Base-by-base conservation (phyloP, 2,888 invertebrate species). In the Ophioninae sp. region DNA sequence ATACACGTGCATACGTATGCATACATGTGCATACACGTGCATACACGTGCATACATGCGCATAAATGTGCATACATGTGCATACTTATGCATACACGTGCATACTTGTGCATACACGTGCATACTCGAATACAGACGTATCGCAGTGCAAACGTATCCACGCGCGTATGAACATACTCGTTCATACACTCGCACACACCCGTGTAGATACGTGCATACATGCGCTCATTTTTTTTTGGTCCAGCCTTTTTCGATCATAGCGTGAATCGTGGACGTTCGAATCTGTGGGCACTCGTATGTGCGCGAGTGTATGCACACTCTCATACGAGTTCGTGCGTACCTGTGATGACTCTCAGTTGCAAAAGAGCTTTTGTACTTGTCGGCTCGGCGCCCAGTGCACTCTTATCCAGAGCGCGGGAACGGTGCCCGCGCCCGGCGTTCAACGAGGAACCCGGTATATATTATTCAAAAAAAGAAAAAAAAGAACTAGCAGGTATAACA, bases 281-380 rank as follows among this genome's bases (percentile, higher is more conserved):
- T 7, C 64, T 30, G n/a, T n/a, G n/a, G n/a, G 13, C 17, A 57
- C n/a, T 30, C 59, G 61, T 57, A 6, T 59, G 20, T 20, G 41
- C 57, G 20, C 20, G 21, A n/a, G n/a, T n/a, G n/a, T n/a, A n/a
- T n/a, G n/a, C n/a, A n/a, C 41, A 37, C 21, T 56, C 44, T 50
- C 61, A 62, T 13, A 20, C 37, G 1, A 6, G 10, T 65, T 8
- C 44, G n/a, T 23, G 21, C 10, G 30, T 69, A 59, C 39, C n/a
- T 41, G 67, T 39, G 59, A 62, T 65, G 68, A 70, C 82, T 84
- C 73, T 82, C 80, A 79, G 81, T 82, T 84, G 75, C 85, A 85
- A 86, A 85, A 82, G 84, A 80, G 80, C 77, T 81, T 81, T 81
- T 81, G 78, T 84, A 84, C 84, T 81, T 84, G 84, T 81, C 84